A percentile compares a stretch with the other conserved stretches of the same genome.
phyloP scores from a whole-genome alignment of 1,140 invertebrate genomes.

The Drosophila kepulauana region DNA sequence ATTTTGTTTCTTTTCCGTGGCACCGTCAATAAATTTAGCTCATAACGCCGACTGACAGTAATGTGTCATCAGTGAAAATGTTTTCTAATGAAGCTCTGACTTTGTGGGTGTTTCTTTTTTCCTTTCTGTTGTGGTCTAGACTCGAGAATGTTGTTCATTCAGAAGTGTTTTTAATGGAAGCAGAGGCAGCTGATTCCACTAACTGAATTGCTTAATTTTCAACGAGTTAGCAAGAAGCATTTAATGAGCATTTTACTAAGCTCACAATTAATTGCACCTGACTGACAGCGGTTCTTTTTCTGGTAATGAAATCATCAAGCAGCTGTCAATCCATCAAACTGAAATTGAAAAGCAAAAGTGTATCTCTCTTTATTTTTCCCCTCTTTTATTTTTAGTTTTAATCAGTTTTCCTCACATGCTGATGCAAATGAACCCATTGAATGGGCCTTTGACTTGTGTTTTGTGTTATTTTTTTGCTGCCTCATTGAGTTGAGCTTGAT shows the following conservation, averaged over 20 bases:
- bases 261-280: constrained; percentile 29
- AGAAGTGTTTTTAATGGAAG: not conserved
- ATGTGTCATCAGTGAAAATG: constrained; percentile 79
- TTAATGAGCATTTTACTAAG: not conserved
- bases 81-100: constrained; percentile 63
- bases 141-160: constrained; percentile 4
- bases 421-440: constrained; percentile 73
- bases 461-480: constrained; percentile 2
- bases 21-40: constrained; percentile 79
- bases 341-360: constrained; percentile 61
- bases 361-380: constrained; percentile 7
- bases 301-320: constrained; percentile 72
- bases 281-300: constrained; percentile 1
- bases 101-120: constrained; percentile 9
- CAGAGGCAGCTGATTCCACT: not conserved
- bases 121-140: not conserved
- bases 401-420: constrained; percentile 63
- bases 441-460: constrained; percentile 68
- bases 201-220: not conserved
- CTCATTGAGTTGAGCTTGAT: constrained; percentile 21
- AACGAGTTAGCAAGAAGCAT: constrained; percentile 2
- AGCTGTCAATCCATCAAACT: constrained; percentile 65
- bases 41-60: constrained; percentile 78
- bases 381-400: not conserved
- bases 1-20: not conserved